phyloP scores from a whole-genome alignment of 2,797 vertebrate genomes.

The Sebastes miniatus region DNA sequence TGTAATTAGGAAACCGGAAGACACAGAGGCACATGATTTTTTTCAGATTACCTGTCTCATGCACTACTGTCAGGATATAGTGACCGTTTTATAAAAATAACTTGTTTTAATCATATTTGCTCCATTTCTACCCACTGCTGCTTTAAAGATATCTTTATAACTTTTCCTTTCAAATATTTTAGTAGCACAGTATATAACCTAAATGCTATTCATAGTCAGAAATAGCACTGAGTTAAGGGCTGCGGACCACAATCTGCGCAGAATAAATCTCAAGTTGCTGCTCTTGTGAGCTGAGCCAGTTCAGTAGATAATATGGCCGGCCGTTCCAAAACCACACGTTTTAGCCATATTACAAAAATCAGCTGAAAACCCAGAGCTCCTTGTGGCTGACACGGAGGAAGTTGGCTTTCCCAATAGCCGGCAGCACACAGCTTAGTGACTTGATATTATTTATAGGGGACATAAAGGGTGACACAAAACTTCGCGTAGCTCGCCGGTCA shows the following conservation, averaged over 20 bases:
- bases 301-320: slow-evolving; percentile 29
- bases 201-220: slow-evolving; percentile 6
- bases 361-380: slow-evolving; percentile 24
- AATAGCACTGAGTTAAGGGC: slow-evolving; percentile 24
- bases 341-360: slow-evolving; percentile 32
- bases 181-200: background rate
- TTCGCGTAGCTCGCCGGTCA: slow-evolving; percentile 7
- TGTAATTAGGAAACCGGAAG: fast-evolving
- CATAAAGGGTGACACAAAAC: slow-evolving; percentile 11
- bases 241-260: slow-evolving; percentile 34
- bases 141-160: background rate
- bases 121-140: no score
- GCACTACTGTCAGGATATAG: no score
- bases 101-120: no score
- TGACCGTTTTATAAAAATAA: no score
- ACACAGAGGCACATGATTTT: no score
- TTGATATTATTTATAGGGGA: slow-evolving; percentile 28
- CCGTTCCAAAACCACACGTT: slow-evolving; percentile 45
- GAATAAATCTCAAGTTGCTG: slow-evolving; percentile 23
- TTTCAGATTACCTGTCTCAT: no score
- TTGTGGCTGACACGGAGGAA: slow-evolving; percentile 34
- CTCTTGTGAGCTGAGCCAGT: slow-evolving; percentile 31
- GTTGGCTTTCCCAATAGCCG: slow-evolving; percentile 13
- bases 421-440: slow-evolving; percentile 8
- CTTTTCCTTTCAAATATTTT: background rate